Conservation (phyloP, 2,113 vertebrate species). For the Elaphurus davidianus region DNA sequence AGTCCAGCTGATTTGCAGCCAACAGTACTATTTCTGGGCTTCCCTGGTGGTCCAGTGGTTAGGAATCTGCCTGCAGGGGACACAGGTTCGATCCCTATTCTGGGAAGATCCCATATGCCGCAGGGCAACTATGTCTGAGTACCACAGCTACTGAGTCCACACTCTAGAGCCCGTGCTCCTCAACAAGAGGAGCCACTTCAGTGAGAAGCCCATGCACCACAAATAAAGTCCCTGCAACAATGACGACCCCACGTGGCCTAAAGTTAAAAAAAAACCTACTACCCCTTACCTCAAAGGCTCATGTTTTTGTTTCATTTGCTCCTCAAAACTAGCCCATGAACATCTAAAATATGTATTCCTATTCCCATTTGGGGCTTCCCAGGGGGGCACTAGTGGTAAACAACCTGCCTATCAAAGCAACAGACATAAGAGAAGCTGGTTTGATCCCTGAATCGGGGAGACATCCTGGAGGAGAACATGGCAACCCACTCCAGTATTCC, state of each 20-base stretch:
- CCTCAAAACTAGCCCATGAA: not conserved
- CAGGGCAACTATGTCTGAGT: not conserved
- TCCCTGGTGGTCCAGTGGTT: not conserved
- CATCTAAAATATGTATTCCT: not conserved
- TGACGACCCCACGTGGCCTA: not conserved
- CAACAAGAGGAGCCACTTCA: not conserved
- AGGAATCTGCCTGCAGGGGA: not conserved
- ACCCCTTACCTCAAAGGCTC: not conserved
- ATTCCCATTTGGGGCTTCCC: not conserved
- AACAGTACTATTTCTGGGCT: not conserved
- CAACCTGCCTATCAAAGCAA: not conserved
- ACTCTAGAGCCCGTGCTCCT: not conserved
- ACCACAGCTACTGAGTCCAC: not conserved
- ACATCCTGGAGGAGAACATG: not conserved
- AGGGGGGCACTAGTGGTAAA: not conserved
- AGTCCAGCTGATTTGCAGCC: not conserved
- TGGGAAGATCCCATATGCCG: not conserved
- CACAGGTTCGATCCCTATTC: not conserved
- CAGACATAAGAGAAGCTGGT: not conserved
- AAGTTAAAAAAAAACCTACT: not conserved
- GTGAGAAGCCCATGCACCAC: not conserved
- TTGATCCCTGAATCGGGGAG: not conserved
- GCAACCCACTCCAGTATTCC: not conserved
- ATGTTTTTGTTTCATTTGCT: not conserved
- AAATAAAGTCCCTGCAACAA: not conserved